A percentile compares a stretch with the other conserved stretches of the same genome.
Conservation (phyloP, 2,113 vertebrate species). For the Willisornis vidua region DNA sequence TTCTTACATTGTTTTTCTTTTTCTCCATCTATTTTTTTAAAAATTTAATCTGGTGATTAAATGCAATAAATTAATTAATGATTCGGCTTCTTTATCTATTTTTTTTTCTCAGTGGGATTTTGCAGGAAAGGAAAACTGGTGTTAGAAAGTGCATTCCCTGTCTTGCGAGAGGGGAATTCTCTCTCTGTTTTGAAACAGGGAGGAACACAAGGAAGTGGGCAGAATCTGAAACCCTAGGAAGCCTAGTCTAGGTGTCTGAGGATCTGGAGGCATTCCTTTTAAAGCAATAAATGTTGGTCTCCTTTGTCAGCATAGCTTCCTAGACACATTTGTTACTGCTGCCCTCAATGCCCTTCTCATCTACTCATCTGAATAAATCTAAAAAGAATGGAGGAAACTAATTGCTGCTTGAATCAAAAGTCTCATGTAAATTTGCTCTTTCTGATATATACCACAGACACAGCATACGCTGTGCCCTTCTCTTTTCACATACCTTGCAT, state of each 20-base stretch:
- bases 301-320: constrained; percentile 4
- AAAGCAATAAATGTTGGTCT: not conserved
- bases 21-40: not conserved
- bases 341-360: constrained; percentile 2
- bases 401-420: constrained; percentile 43
- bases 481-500: not conserved
- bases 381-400: constrained; percentile 23
- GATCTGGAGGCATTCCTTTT: not conserved
- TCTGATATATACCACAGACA: not conserved
- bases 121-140: not conserved
- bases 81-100: not conserved
- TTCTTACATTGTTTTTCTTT: not conserved
- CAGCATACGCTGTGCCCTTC: not conserved
- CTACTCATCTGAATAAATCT: constrained; percentile 43
- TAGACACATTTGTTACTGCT: not conserved
- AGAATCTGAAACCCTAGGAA: not conserved
- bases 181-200: not conserved
- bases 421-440: constrained; percentile 33
- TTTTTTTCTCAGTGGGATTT: not conserved
- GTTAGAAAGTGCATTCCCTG: not conserved
- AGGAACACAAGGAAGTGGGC: not conserved
- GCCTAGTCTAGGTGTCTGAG: not conserved
- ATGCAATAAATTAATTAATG: not conserved
- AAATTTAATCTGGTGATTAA: not conserved
- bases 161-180: not conserved